These are phyloP conservation scores for Muricea muricata DNA, from an alignment of 92 coral and sea anemone species.

Conservation along the genomic window DNA sequence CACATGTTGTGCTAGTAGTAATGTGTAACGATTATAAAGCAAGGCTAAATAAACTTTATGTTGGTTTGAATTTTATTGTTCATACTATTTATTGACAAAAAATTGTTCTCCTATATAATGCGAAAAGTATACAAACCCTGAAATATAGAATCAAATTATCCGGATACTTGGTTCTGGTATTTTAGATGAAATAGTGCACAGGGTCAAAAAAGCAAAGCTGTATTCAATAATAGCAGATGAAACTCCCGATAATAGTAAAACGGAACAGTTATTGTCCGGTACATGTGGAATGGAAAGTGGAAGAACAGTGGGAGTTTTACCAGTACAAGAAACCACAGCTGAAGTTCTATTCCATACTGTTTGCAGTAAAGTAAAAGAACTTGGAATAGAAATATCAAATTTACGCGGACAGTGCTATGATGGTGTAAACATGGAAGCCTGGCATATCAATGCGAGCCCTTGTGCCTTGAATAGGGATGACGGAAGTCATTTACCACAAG, in stretches of 20 bases:
- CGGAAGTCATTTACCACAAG: no score
- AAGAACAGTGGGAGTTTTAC: conserved; percentile 20
- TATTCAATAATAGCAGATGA: conserved; percentile 35
- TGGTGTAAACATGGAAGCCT: neutral
- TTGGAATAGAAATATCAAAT: neutral
- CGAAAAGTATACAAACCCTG: no score
- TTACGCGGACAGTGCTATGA: neutral
- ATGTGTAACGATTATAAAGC: no score
- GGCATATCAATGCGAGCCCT: no score
- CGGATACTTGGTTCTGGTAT: conserved; percentile 21
- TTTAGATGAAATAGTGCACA: conserved; percentile 18
- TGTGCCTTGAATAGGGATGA: no score
- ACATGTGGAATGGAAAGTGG: neutral
- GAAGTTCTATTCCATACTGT: conserved; percentile 20
- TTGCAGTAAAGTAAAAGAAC: neutral
- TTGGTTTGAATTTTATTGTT: neutral
- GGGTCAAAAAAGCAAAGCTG: no score
- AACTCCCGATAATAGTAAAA: conserved; percentile 32
- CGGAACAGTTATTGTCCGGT: conserved; percentile 26
- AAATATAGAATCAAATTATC: conserved; percentile 19
- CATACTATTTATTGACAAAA: no score
- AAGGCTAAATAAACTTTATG: neutral
- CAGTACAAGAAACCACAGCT: conserved; percentile 31
- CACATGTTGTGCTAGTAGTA: no score
- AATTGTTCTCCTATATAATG: no score